A percentile compares a stretch with the other conserved stretches of the same genome.
phyloP scores from a whole-genome alignment of 1,140 invertebrate species.

The Pseudobourletiella spinata region DNA sequence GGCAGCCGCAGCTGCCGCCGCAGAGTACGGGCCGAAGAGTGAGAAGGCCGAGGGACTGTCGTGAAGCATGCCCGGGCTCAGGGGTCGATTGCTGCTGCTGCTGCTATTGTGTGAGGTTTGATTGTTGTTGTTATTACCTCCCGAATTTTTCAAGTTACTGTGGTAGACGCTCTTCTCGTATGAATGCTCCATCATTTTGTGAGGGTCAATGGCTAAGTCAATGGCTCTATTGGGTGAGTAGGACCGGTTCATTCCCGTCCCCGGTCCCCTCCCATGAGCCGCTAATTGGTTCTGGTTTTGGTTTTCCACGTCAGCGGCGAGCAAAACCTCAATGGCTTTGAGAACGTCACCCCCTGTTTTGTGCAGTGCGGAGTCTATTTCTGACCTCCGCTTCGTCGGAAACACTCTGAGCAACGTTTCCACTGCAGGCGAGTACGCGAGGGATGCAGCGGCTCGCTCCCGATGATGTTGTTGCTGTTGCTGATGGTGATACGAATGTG shows the following conservation, averaged over 20 bases:
- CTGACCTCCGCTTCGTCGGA: constrained; percentile 66
- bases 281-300: constrained; percentile 11
- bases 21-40: constrained; percentile 33
- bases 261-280: background rate
- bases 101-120: background rate
- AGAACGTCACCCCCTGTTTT: constrained; percentile 70
- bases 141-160: constrained; percentile 9
- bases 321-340: constrained; percentile 76
- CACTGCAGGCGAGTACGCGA: constrained; percentile 39
- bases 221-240: constrained; percentile 8
- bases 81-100: background rate
- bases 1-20: constrained; percentile 29
- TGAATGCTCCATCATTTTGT: constrained; percentile 28
- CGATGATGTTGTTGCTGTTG: background rate
- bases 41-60: constrained; percentile 28
- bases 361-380: constrained; percentile 70
- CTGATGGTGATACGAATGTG: background rate
- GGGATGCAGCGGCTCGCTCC: background rate
- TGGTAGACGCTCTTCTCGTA: constrained; percentile 16
- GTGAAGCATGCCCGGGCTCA: background rate
- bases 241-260: background rate
- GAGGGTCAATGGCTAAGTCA: constrained; percentile 29
- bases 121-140: constrained; percentile 12
- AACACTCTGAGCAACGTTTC: constrained; percentile 72
- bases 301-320: constrained; percentile 13